Percentiles rank a stretch among this genome's conserved stretches.
Conservation (phyloP, 1,140 invertebrate genomes). For the Cotesia glomerata region DNA sequence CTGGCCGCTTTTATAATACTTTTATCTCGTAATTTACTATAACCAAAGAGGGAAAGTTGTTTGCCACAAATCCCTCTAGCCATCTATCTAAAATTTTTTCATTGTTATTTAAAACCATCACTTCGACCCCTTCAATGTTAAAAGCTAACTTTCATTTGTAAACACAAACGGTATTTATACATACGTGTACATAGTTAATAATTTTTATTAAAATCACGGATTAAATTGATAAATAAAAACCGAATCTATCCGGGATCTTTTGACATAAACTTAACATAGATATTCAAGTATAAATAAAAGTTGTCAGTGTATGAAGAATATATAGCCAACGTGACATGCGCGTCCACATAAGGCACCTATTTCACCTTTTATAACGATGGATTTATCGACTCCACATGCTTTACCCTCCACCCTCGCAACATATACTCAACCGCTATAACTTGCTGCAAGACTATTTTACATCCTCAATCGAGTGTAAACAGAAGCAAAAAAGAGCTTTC, state of each 20-base stretch:
- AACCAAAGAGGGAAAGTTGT: constrained; percentile 31
- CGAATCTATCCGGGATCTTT: neutral
- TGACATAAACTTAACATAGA: too few species aligned
- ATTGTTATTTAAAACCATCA: neutral
- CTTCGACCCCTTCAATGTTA: constrained; percentile 9
- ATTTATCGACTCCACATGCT: constrained; percentile 30
- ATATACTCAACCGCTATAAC: neutral
- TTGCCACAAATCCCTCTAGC: constrained; percentile 29
- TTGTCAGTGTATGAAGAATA: neutral
- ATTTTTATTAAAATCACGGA: too few species aligned
- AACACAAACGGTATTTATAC: neutral
- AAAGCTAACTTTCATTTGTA: neutral
- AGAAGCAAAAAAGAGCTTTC: neutral
- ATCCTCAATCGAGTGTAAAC: constrained; percentile 22
- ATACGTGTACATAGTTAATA: too few species aligned
- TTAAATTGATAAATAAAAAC: neutral
- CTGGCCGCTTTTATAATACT: constrained; percentile 17
- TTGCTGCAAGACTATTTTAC: neutral
- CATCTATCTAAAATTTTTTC: constrained; percentile 17
- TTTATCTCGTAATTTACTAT: constrained; percentile 2
- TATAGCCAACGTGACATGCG: constrained; percentile 21
- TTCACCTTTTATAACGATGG: constrained; percentile 21
- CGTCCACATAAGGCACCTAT: constrained; percentile 11
- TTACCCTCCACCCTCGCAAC: neutral
- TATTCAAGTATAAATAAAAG: constrained; percentile 7